Conservation (phyloP, 2,888 invertebrate species). For the Platyscelio sp. region DNA sequence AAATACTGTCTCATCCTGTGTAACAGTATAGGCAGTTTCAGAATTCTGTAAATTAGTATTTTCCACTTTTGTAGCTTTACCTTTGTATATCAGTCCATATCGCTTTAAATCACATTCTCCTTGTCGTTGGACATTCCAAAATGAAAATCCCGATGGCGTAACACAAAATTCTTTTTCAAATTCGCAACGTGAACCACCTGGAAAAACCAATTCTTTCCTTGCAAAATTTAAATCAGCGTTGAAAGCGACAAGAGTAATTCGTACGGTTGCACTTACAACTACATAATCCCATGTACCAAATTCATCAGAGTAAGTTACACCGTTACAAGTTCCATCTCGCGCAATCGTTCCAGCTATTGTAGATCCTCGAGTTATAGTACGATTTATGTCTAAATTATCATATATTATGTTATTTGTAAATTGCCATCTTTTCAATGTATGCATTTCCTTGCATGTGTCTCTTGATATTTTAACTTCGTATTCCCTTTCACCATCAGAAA, state of each 20-base stretch:
- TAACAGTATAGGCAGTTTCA: conserved; percentile 49
- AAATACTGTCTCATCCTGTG: conserved; percentile 58
- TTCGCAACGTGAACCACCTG: neutral
- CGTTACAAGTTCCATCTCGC: neutral
- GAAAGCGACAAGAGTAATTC: no score
- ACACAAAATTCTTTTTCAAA: neutral
- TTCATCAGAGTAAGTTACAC: neutral
- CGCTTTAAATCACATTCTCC: neutral
- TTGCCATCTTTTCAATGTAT: neutral
- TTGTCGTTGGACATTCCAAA: neutral
- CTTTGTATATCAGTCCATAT: neutral
- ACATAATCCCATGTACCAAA: conserved; percentile 10
- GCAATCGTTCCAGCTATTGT: neutral
- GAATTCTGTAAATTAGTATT: neutral
- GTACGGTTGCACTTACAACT: neutral
- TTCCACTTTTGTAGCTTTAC: neutral
- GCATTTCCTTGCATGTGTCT: neutral
- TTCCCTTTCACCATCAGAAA: neutral
- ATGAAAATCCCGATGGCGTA: neutral
- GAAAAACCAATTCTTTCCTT: neutral
- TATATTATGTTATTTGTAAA: neutral
- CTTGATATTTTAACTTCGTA: neutral
- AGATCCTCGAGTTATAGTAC: neutral
- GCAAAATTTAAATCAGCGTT: no score
- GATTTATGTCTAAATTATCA: no score